Evolutionary conservation across 2,797 vertebrate species (phyloP), one percentile per base, ranked within the genome.

Genomic region (Diceros bicornis): DNA sequence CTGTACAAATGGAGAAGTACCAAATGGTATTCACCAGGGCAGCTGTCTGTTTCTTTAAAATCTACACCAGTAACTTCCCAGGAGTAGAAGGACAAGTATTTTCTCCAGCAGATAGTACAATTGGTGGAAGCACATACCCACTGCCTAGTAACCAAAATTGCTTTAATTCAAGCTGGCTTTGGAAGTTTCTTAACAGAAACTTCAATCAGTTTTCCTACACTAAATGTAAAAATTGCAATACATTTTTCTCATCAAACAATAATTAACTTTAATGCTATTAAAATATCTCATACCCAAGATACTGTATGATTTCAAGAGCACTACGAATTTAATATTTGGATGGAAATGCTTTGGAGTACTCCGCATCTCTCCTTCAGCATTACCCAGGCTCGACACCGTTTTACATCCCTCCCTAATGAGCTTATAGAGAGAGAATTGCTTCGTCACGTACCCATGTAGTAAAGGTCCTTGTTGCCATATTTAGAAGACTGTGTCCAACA

Each of bases 391-490:
- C 12, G 66, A 92, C 94, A 94, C 69, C 37, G 72, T 81, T 96
- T 95, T 77, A 79, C 55, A 89, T 92, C 94, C 47, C 52, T 95
- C 95, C 74, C 94, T 97, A 96, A 98, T 96, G 87, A 97, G 96
- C 89, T 94, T 95, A 72, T 62, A 81, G 1, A 83, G 55, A 93
- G 85, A 97, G 71, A 85, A 92, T 93, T 94, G 88, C 97, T 96
- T 66, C 91, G 91, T 84, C 92, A 62, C 69, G 94, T 72, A 55
- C 68, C 62, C 94, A 50, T 47, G 92, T 94, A 78, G 95, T 89
- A 84, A 96, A 97, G 87, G 86, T 93, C 94, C 83, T 83, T 64
- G 96, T 89, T 87, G 93, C 92, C 87, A 25, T 97, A 94, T 95
- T 98, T 95, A 97, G 97, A 97, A 94, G 93, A 69, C 82, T 59